Conservation (phyloP, 2,888 invertebrate species). For the Alentia gelatinosa region DNA sequence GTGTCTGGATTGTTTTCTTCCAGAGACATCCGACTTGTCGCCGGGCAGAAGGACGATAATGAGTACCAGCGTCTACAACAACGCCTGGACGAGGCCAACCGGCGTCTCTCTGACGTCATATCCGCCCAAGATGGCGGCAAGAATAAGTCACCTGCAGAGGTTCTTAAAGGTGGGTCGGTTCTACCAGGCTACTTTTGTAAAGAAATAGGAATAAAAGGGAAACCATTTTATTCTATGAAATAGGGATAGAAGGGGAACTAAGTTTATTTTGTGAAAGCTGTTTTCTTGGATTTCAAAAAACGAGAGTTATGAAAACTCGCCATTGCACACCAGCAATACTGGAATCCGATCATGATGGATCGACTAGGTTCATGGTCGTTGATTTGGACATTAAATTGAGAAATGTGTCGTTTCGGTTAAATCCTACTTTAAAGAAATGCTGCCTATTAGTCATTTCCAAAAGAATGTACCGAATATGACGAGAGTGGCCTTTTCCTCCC, state of each 20-base stretch:
- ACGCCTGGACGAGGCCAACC: conserved; percentile 66
- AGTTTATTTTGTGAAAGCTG: no score
- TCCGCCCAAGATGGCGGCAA: conserved; percentile 29
- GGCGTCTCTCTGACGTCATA: conserved; percentile 62
- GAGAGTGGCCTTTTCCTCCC: background rate
- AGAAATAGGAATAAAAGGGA: no score
- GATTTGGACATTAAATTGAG: background rate
- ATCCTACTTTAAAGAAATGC: no score
- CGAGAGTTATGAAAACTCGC: background rate
- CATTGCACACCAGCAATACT: background rate
- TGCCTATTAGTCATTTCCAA: background rate
- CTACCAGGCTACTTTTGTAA: background rate
- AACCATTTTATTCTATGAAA: no score
- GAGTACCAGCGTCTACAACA: conserved; percentile 60
- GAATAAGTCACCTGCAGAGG: conserved; percentile 26
- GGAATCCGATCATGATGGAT: background rate
- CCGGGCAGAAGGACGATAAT: conserved; percentile 1
- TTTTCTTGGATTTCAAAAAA: no score
- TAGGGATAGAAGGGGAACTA: no score
- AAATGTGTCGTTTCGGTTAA: background rate
- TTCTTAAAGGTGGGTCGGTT: conserved; percentile 17
- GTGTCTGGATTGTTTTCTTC: background rate
- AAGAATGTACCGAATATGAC: background rate
- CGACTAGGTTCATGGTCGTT: background rate
- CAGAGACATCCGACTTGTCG: conserved; percentile 46